Percentiles rank a stretch among this genome's conserved stretches.
Conservation (phyloP, 2,797 vertebrate genomes). For the Eupleurogrammus muticus region DNA sequence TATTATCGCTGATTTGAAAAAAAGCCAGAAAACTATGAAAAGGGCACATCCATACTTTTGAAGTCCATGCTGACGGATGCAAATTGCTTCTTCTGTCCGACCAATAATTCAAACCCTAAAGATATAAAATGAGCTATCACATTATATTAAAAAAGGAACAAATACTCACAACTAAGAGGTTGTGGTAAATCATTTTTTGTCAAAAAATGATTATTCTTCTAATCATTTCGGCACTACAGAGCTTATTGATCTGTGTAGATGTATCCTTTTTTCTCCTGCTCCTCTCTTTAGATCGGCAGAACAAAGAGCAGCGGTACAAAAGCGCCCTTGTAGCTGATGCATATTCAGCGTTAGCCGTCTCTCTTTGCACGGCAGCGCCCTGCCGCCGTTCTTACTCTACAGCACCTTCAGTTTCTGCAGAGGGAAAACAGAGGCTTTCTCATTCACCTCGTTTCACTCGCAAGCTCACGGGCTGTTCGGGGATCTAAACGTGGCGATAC, state of each 20-base stretch:
- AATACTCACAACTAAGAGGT: not conserved
- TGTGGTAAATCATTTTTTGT: not conserved
- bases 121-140: not conserved
- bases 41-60: not conserved
- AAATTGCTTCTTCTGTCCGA: not conserved
- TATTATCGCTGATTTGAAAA: not conserved
- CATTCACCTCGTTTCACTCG: conserved; percentile 36
- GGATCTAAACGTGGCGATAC: conserved; percentile 31
- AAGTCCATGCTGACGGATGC: not conserved
- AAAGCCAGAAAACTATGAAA: not conserved
- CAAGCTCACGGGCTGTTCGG: conserved; percentile 37
- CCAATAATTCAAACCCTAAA: not conserved
- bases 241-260: not conserved
- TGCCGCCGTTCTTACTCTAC: conserved; percentile 28
- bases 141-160: not conserved
- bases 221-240: conserved; percentile 23
- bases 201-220: not conserved
- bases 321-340: conserved; percentile 36
- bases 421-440: conserved; percentile 27
- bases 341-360: conserved; percentile 54
- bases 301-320: conserved; percentile 45
- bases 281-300: conserved; percentile 28
- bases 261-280: conserved; percentile 26
- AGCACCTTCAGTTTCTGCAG: conserved; percentile 20
- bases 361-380: conserved; percentile 4